These are phyloP conservation scores for Cephus pulcher DNA, from an alignment of 2,888 invertebrate species.

Conservation along the genomic window DNA sequence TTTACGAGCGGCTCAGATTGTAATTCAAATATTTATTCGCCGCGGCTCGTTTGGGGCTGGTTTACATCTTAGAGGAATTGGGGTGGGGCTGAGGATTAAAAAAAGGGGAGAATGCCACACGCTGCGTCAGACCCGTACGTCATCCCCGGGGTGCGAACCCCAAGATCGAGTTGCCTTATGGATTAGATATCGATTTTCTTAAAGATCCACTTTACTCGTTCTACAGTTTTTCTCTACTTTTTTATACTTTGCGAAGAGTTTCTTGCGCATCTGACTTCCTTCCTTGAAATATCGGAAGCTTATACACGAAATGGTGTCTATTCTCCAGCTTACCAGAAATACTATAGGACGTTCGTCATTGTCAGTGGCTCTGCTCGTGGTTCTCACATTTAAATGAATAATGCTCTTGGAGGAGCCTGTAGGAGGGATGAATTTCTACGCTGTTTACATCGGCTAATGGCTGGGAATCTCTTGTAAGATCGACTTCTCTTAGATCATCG, in stretches of 20 bases:
- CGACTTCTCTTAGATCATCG: not conserved
- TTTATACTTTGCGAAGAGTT: not conserved
- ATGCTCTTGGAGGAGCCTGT: not conserved
- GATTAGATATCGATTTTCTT: not conserved
- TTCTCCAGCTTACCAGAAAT: not conserved
- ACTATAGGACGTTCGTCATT: not conserved
- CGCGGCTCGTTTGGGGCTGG: slow-evolving; percentile 46
- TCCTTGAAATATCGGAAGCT: not conserved
- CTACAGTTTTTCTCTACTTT: not conserved
- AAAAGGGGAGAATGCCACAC: slow-evolving; percentile 39
- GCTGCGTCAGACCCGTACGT: slow-evolving; percentile 61
- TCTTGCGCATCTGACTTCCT: not conserved
- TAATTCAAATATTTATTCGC: slow-evolving; percentile 61
- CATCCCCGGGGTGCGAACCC: slow-evolving; percentile 52
- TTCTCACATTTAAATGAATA: not conserved
- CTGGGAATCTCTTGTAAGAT: not conserved
- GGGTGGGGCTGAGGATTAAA: slow-evolving; percentile 15
- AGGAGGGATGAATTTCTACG: not conserved
- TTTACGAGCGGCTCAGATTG: slow-evolving; percentile 59
- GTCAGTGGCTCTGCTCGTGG: not conserved
- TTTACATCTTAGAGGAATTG: slow-evolving; percentile 18
- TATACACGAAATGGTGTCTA: not conserved
- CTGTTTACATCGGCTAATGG: slow-evolving; percentile 2
- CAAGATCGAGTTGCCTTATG: not conserved
- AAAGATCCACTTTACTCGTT: not conserved